Percentiles rank a stretch among this genome's conserved stretches.
These are phyloP conservation scores for Mus minutoides DNA, from an alignment of 2,797 vertebrate genomes.

Conservation along the genomic window DNA sequence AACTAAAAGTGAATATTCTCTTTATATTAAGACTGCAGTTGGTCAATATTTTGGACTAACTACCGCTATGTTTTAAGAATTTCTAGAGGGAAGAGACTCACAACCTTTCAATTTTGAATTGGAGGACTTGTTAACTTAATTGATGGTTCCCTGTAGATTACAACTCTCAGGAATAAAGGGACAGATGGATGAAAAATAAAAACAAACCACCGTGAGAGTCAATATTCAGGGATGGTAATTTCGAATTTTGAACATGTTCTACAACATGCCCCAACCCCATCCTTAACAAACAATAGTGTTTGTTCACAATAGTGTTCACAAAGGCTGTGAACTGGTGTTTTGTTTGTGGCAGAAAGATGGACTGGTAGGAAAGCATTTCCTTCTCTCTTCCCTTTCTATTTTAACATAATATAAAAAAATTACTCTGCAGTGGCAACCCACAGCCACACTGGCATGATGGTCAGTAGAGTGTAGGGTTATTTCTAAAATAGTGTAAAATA, in stretches of 20 bases:
- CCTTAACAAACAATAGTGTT: background rate
- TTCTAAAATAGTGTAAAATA: conserved; percentile 1
- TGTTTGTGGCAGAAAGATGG: background rate
- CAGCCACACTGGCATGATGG: background rate
- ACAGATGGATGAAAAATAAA: conserved; percentile 12
- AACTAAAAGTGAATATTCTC: background rate
- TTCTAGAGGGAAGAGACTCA: background rate
- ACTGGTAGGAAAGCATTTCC: conserved; percentile 11
- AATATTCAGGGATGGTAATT: background rate
- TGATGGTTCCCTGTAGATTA: background rate
- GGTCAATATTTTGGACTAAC: conserved; percentile 50
- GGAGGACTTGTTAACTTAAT: background rate
- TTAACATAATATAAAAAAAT: conserved; percentile 36
- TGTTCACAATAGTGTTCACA: background rate
- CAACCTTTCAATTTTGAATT: background rate
- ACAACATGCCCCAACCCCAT: background rate
- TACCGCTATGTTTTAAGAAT: background rate
- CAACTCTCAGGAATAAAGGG: conserved; percentile 21
- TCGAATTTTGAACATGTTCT: background rate
- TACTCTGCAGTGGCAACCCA: background rate
- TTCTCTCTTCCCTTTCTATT: background rate
- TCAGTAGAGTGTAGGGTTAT: background rate
- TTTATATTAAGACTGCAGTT: background rate
- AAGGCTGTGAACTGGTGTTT: background rate
- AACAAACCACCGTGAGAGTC: background rate